Evolutionary conservation across 2,797 vertebrate genomes (phyloP).

Genomic region (Lagocephalus sceleratus): DNA sequence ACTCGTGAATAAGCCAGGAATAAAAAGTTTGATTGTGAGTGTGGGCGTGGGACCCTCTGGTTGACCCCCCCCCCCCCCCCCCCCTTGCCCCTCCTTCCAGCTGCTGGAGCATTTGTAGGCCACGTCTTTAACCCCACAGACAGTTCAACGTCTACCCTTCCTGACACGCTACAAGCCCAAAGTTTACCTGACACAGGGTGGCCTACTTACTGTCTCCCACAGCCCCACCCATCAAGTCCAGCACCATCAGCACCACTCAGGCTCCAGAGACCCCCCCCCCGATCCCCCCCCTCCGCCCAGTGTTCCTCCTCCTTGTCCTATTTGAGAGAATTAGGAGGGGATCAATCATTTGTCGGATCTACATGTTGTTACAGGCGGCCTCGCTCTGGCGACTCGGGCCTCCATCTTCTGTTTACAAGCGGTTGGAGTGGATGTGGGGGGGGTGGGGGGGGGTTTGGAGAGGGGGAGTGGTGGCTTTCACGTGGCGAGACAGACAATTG

Average conservation of each 20-base stretch:
- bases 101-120: conserved; percentile 38
- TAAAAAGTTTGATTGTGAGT: too few species aligned
- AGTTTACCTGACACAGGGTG: conserved; percentile 84
- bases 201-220: conserved; percentile 54
- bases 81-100: background rate
- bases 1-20: too few species aligned
- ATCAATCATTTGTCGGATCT: conserved; percentile 84
- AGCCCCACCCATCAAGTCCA: conserved; percentile 25
- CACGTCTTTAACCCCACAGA: conserved; percentile 60
- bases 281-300: conserved; percentile 52
- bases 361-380: conserved; percentile 58
- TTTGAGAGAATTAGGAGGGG: conserved; percentile 83
- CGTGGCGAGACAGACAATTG: conserved; percentile 64
- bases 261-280: conserved; percentile 40
- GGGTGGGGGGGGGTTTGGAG: background rate
- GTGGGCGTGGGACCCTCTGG: too few species aligned
- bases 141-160: conserved; percentile 71
- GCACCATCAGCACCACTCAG: conserved; percentile 49
- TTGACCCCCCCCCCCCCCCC: background rate
- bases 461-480: conserved; percentile 55
- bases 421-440: conserved; percentile 15
- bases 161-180: conserved; percentile 83
- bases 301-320: conserved; percentile 59
- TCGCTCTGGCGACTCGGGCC: conserved; percentile 24
- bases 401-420: conserved; percentile 60